Conservation (phyloP, 1,140 invertebrate species). For the Ceratosolen solmsi region DNA sequence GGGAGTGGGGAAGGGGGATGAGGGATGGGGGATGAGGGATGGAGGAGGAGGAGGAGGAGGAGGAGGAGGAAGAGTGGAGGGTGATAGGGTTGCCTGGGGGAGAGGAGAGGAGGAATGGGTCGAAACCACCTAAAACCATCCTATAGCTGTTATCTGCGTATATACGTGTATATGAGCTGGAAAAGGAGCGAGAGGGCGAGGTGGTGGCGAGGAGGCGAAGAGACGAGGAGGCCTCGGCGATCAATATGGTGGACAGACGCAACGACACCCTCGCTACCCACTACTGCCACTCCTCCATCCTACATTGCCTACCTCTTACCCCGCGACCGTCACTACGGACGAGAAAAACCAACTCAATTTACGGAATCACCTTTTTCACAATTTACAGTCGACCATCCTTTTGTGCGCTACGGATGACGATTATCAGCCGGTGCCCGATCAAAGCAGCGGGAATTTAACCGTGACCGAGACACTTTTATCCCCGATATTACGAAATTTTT, state of each 20-base stretch:
- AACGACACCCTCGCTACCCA: constrained; percentile 60
- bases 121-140: constrained; percentile 68
- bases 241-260: constrained; percentile 74
- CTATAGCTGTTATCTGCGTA: constrained; percentile 53
- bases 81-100: too few species aligned
- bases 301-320: not conserved
- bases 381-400: not conserved
- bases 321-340: constrained; percentile 42
- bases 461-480: too few species aligned
- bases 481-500: too few species aligned
- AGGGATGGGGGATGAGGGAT: too few species aligned
- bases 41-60: too few species aligned
- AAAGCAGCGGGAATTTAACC: not conserved
- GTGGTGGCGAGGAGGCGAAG: constrained; percentile 25
- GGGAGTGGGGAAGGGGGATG: too few species aligned
- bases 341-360: constrained; percentile 68
- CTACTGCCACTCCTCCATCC: not conserved
- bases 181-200: not conserved
- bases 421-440: not conserved
- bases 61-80: too few species aligned
- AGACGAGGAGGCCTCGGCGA: constrained; percentile 63
- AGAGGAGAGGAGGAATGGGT: too few species aligned
- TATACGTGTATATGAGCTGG: not conserved
- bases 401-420: not conserved
- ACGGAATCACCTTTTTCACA: constrained; percentile 58